A percentile compares a stretch with the other conserved stretches of the same genome.
Evolutionary conservation across 2,888 invertebrate species (phyloP).

Genomic region (Drosophila basisetae): DNA sequence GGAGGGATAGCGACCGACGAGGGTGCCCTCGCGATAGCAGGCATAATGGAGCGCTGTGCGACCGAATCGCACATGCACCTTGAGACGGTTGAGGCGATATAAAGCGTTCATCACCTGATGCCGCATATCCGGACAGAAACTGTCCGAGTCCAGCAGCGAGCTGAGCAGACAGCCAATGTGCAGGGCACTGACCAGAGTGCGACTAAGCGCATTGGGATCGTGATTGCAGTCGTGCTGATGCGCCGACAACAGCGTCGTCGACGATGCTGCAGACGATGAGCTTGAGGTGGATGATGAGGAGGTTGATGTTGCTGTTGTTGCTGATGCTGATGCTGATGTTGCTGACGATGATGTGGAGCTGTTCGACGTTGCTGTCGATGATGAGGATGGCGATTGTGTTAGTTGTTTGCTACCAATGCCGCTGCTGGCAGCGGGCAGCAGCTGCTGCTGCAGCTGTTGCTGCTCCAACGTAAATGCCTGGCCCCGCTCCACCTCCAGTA

Average conservation of each 20-base stretch:
- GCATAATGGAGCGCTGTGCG: slow-evolving; percentile 93
- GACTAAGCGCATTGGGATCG: slow-evolving; percentile 91
- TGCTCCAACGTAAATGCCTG: slow-evolving; percentile 75
- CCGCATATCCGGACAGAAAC: slow-evolving; percentile 86
- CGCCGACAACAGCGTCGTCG: slow-evolving; percentile 63
- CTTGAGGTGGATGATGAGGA: slow-evolving; percentile 28
- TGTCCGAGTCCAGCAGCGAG: slow-evolving; percentile 88
- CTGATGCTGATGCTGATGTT: slow-evolving; percentile 27
- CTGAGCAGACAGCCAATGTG: slow-evolving; percentile 93
- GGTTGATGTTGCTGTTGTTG: slow-evolving; percentile 14
- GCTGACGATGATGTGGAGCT: slow-evolving; percentile 43
- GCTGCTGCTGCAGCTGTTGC: slow-evolving; percentile 63
- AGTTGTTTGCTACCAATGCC: slow-evolving; percentile 30
- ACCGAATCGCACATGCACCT: slow-evolving; percentile 88
- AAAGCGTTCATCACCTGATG: slow-evolving; percentile 89
- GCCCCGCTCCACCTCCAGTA: slow-evolving; percentile 89
- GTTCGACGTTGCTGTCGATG: slow-evolving; percentile 36
- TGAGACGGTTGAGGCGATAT: slow-evolving; percentile 91
- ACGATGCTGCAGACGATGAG: slow-evolving; percentile 41
- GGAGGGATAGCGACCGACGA: slow-evolving; percentile 89
- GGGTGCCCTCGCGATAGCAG: slow-evolving; percentile 91
- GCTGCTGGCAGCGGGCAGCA: slow-evolving; percentile 39
- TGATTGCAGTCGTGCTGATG: slow-evolving; percentile 87
- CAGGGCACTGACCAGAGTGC: slow-evolving; percentile 93
- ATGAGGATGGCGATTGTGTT: slow-evolving; percentile 42